Evolutionary conservation across 2,113 vertebrate species (phyloP), one percentile per base, ranked within the genome.

Genomic region (Platichthys stellatus): DNA sequence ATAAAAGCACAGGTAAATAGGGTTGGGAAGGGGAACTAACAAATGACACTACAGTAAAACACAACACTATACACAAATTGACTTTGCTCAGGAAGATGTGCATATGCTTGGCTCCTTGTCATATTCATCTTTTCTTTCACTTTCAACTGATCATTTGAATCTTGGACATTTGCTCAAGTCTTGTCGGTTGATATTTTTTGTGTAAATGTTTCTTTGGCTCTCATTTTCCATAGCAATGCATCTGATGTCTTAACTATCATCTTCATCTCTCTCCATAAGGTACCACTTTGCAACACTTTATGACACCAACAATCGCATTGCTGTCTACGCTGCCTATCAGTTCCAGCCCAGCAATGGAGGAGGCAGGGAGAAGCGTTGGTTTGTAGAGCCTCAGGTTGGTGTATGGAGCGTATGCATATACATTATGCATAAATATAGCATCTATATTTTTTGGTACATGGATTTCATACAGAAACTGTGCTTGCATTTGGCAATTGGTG

Each of bases 201-300:
- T 3, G 2, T 21, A 49, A 49, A 49, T 49, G 45, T 49, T 49
- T 18, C 43, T 45, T 45, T 12, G 14, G 43, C 43, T 45, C 12
- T 45, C 3, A 45, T 51, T 51, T 51, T 51, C 49, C 4, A 51
- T 7, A 20, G 49, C 49, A 20, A 20, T 13, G 13, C 18, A 18
- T 21, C 15, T 56, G n/a, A 23, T 12, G 7, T 11, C 15, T 7
- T 10, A 40, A 7, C 54, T 14, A 23, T 24, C 7, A 2, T 9
- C 1, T 38, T 64, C 3, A 54, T 64, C 49, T 83, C 49, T 81
- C 51, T 67, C 76, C 59, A 49, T 24, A 54, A 85, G 90, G 60
- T 94, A 85, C 17, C 92, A 94, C 78, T 94, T 95, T 82, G 92
- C 94, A 68, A 95, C 92, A 0, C 84, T 95, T 71, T 95, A 94